These are phyloP conservation scores for Blastomussa wellsi DNA, from an alignment of 92 coral and sea anemone species.

Conservation along the genomic window DNA sequence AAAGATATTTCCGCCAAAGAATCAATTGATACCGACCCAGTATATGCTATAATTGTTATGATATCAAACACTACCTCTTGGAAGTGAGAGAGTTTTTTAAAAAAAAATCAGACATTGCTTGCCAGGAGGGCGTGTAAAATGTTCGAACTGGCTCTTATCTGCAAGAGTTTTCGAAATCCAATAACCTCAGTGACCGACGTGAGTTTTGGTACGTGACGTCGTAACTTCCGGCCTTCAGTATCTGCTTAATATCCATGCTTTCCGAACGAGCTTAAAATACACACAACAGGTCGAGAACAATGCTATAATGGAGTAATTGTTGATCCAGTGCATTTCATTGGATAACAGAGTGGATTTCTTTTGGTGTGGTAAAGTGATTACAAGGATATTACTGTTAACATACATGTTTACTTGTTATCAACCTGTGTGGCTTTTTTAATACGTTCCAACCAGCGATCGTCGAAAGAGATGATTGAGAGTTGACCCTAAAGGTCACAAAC, in stretches of 20 bases:
- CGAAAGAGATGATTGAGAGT: neutral
- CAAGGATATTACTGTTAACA: slow-evolving; percentile 18
- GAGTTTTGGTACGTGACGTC: slow-evolving; percentile 50
- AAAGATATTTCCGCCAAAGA: neutral
- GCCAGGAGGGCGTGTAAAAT: neutral
- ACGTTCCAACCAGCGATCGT: neutral
- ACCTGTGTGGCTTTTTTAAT: slow-evolving; percentile 37
- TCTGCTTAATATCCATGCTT: slow-evolving; percentile 16
- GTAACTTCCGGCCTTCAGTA: slow-evolving; percentile 35
- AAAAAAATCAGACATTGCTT: neutral
- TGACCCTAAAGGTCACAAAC: slow-evolving; percentile 32
- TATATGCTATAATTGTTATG: neutral
- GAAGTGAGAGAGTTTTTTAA: neutral
- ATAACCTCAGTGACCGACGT: slow-evolving; percentile 44
- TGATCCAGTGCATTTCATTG: slow-evolving; percentile 27
- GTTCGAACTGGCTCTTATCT: neutral
- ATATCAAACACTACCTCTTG: neutral
- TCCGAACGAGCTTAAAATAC: slow-evolving; percentile 27
- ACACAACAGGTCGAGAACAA: slow-evolving; percentile 48
- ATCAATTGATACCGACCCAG: neutral
- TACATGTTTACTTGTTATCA: neutral
- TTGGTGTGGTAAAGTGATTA: slow-evolving; percentile 28
- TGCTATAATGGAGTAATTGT: slow-evolving; percentile 44
- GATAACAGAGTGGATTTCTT: slow-evolving; percentile 36
- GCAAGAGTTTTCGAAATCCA: slow-evolving; percentile 5